Evolutionary conservation across 2,888 invertebrate genomes (phyloP).

Genomic region (Anthophora plumipes): DNA sequence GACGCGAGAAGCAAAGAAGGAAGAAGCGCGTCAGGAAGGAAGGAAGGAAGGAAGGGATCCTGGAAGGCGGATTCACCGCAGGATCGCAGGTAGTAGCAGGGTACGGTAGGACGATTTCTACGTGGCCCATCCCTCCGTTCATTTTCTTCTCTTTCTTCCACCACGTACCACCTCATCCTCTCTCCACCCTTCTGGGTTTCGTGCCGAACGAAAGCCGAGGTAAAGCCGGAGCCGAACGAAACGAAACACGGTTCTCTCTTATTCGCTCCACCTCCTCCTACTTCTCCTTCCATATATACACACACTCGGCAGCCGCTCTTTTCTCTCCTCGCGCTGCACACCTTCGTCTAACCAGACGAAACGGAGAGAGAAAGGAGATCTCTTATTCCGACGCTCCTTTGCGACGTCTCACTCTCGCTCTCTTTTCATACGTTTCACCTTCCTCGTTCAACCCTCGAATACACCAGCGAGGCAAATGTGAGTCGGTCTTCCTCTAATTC

Average conservation of each 20-base stretch:
- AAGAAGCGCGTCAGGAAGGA: slow-evolving; percentile 65
- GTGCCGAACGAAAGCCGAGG: slow-evolving; percentile 73
- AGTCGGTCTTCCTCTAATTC: slow-evolving; percentile 81
- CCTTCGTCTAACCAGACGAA: background rate
- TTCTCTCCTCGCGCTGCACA: slow-evolving; percentile 34
- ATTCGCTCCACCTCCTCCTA: slow-evolving; percentile 79
- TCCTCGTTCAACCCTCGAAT: slow-evolving; percentile 60
- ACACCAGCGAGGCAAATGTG: slow-evolving; percentile 56
- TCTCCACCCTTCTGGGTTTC: slow-evolving; percentile 68
- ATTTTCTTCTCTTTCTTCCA: slow-evolving; percentile 71
- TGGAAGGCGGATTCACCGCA: slow-evolving; percentile 74
- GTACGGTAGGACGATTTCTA: slow-evolving; percentile 75
- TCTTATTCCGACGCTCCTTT: slow-evolving; percentile 58
- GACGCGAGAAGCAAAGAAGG: slow-evolving; percentile 46
- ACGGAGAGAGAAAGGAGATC: slow-evolving; percentile 33
- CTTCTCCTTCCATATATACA: slow-evolving; percentile 46
- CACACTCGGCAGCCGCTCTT: slow-evolving; percentile 46
- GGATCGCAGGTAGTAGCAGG: slow-evolving; percentile 75
- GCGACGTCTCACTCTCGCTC: slow-evolving; percentile 41
- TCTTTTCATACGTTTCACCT: slow-evolving; percentile 29
- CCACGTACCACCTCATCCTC: slow-evolving; percentile 62
- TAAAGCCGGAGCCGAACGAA: slow-evolving; percentile 76
- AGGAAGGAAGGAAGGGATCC: slow-evolving; percentile 74
- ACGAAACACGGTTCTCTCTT: slow-evolving; percentile 80
- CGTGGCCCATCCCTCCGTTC: slow-evolving; percentile 71